A percentile compares a stretch with the other conserved stretches of the same genome.
These are phyloP conservation scores for Alexandromys fortis DNA, from an alignment of 2,113 vertebrate species.

Conservation along the genomic window DNA sequence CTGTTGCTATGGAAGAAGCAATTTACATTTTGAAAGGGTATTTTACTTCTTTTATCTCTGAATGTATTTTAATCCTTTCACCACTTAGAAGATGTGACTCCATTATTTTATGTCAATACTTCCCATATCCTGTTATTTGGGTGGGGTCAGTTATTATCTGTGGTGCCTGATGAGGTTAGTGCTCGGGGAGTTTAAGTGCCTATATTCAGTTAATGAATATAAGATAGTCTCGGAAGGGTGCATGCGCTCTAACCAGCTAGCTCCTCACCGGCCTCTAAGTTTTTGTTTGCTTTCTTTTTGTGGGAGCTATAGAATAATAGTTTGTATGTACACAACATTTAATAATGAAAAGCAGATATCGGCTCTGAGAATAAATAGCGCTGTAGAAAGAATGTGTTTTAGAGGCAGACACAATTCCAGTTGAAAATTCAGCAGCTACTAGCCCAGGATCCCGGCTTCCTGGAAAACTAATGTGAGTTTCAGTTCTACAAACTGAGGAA, in stretches of 20 bases:
- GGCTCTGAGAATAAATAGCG: not conserved
- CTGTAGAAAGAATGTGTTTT: not conserved
- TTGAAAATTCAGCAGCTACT: not conserved
- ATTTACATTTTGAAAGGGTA: conserved; percentile 81
- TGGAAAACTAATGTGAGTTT: not conserved
- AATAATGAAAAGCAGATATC: not conserved
- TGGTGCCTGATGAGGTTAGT: conserved; percentile 61
- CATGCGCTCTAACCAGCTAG: not conserved
- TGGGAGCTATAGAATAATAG: conserved; percentile 18
- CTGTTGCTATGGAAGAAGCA: conserved; percentile 74
- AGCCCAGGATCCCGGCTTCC: not conserved
- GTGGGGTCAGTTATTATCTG: conserved; percentile 66
- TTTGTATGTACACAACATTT: not conserved
- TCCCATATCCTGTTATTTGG: conserved; percentile 44
- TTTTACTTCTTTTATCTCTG: conserved; percentile 76
- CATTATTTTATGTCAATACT: conserved; percentile 72
- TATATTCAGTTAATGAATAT: conserved; percentile 52
- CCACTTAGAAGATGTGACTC: conserved; percentile 61
- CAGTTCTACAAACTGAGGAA: not conserved
- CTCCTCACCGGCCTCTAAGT: not conserved
- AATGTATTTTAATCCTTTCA: conserved; percentile 75
- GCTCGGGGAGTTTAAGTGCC: conserved; percentile 10
- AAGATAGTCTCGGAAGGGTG: not conserved
- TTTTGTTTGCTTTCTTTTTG: conserved; percentile 35
- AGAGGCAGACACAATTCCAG: not conserved